Conservation (phyloP, 2,113 vertebrate species). For the Stomatorhinus ivindoensis region DNA sequence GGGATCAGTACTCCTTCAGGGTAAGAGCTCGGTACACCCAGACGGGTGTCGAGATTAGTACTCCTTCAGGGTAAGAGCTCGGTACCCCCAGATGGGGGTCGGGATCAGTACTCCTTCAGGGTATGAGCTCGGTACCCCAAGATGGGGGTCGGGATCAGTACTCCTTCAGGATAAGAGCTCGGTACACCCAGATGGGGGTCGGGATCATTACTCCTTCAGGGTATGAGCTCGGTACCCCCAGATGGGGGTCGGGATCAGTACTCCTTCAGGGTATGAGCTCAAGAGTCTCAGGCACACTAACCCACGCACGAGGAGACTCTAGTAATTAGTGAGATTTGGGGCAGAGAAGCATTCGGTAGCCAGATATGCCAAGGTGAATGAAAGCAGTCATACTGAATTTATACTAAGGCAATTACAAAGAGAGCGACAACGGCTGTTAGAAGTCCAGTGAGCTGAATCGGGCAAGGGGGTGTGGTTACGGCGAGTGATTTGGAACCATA, state of each 20-base stretch:
- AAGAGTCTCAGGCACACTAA: neutral
- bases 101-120: too few relatives aligned
- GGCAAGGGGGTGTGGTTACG: neutral
- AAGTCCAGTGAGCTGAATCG: neutral
- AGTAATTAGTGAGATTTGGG: neutral
- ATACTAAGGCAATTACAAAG: neutral
- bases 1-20: too few relatives aligned
- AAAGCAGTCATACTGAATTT: neutral
- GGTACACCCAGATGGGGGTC: neutral
- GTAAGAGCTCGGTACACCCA: too few relatives aligned
- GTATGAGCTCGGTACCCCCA: neutral
- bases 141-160: neutral
- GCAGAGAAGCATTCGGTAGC: neutral
- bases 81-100: neutral
- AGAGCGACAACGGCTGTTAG: neutral
- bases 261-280: neutral
- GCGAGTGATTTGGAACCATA: neutral
- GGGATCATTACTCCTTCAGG: neutral
- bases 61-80: too few relatives aligned
- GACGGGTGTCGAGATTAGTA: neutral
- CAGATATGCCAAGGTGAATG: neutral
- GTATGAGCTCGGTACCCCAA: neutral
- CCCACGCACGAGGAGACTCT: neutral
- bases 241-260: neutral
- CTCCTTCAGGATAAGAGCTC: neutral